Base-by-base conservation (phyloP, 1,140 invertebrate genomes). In the Plectrocnemia conspersa region DNA sequence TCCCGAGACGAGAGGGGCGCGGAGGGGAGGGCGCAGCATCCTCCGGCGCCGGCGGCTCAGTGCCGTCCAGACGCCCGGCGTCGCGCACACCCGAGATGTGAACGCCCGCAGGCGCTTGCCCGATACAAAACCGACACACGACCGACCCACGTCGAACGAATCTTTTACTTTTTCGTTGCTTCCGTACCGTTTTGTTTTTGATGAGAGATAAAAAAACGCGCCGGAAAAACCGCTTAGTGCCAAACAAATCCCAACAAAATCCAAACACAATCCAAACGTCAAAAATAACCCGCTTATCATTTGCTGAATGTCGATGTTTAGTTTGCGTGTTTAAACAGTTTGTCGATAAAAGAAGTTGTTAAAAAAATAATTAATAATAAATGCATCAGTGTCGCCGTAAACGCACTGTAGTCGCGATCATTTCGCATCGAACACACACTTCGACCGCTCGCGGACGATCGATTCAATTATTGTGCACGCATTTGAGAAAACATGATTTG, bases 1-100 rank as follows among this genome's bases (percentile, higher is more conserved):
- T 64, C 66, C 63, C 64, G 41, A 18, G 40, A 65, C 66, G 68
- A 64, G 68, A 66, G 69, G 70, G 64, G 63, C 59, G 66, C 65
- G 13, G 35, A 16, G 27, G 47, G 53, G 24, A 47, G 55, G 23
- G 47, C 35, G n/a, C 48, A 38, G 49, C 40, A 13, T 13, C 13
- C 64, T 63, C 63, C 64, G 64, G 52, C 62, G 60, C 58, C 59
- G 56, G 52, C 54, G 46, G 57, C 67, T 68, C 66, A 75, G 60
- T 73, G 70, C 64, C 70, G 66, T 66, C 63, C 63, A 44, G 61
- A 33, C 53, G 52, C 19, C 42, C 44, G 45, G 48, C 56, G 52
- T 46, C 54, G 42, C 45, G 42, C 48, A 45, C 44, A 40, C 53
- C 53, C 54, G 58, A 29, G 24, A 56, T 56, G 55, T 58, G 54